Conservation (phyloP, 2,797 vertebrate genomes). For the Pipistrellus pygmaeus region DNA sequence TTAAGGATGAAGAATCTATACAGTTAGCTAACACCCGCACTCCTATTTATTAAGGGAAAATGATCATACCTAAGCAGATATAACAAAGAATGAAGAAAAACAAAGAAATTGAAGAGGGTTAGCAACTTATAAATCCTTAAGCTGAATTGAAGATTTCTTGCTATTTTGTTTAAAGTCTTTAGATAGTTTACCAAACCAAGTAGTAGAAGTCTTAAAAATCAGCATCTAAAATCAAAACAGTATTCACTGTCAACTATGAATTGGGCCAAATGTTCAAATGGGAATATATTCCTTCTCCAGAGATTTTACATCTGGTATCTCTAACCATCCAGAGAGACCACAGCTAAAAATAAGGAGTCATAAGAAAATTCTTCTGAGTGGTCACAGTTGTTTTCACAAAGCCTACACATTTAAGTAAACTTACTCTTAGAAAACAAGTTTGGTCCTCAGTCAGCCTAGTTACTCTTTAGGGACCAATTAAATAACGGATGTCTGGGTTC, state of each 20-base stretch:
- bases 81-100: slow-evolving; percentile 20
- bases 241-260: slow-evolving; percentile 50
- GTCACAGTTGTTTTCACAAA: slow-evolving; percentile 11
- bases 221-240: slow-evolving; percentile 40
- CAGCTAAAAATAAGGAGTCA: neutral
- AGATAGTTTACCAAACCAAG: neutral
- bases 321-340: neutral
- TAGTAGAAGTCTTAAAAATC: slow-evolving; percentile 1
- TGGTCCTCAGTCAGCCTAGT: neutral
- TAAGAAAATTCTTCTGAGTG: neutral
- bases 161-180: slow-evolving; percentile 54
- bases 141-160: neutral
- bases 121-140: neutral
- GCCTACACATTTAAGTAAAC: neutral
- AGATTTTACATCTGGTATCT: neutral
- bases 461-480: neutral
- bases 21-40: neutral
- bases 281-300: neutral
- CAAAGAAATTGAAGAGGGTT: neutral
- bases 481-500: neutral
- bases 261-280: neutral
- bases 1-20: slow-evolving; percentile 21
- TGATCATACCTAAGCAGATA: neutral
- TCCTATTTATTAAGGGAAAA: neutral
- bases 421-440: neutral